Evolutionary conservation across 2,888 invertebrate genomes (phyloP), one percentile per base, ranked within the genome.

Genomic region (Eupithecia exiguata): DNA sequence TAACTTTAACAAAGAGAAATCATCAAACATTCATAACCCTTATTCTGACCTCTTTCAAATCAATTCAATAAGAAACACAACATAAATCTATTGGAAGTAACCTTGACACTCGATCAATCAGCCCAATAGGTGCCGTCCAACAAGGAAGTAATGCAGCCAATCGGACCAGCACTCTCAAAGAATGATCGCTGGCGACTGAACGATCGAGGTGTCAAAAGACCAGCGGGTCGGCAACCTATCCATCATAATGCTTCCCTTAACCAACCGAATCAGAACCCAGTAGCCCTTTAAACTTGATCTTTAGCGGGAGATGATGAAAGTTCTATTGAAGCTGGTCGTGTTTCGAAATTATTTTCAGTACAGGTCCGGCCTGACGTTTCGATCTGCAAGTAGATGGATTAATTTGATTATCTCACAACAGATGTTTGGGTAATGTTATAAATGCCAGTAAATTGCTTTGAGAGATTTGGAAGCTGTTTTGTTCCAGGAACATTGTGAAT

Each of bases 301-400:
- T 36, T 14, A 18, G 30, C 62, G 7, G 35, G 77, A 74, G 70
- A 76, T 65, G 25, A 30, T 63, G 72, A 72, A 61, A 72, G 88
- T 10, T 84, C 90, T 83, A 79, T 67, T 38, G 71, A 79, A 38
- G 70, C 58, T 87, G 89, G 90, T 69, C 79, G 78, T 80, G 81
- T 84, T 84, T 79, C 79, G 89, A 92, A 93, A 93, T 93, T 91
- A 92, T 93, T 92, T 93, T 91, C 91, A 90, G 88, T 89, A 89
- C 89, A 88, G 87, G 89, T 87, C 87, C 88, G 86, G 85, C 81
- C 89, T 93, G 94, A 92, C 94, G 91, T 93, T 94, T 93, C 94
- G 94, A 94, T 94, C 90, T 91, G 91, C 87, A 90, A 87, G 89
- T 89, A 93, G 93, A 94, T 94, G 94, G 94, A 94, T 94, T 93